Evolutionary conservation across 2,797 vertebrate genomes (phyloP).

Genomic region (Pantherophis vulpinus): DNA sequence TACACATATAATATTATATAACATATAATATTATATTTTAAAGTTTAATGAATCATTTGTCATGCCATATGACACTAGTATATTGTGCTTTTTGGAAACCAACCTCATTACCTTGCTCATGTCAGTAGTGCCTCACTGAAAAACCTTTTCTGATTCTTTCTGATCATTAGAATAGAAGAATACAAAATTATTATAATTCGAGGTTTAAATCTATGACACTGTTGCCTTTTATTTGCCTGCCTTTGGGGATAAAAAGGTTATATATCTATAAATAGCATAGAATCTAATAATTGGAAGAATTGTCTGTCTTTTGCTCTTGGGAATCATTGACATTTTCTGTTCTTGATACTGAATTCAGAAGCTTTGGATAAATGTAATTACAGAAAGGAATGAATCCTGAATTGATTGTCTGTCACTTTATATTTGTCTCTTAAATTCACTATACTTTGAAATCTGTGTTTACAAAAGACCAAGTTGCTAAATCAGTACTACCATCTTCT

Average conservation of each 20-base stretch:
- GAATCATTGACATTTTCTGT: slow-evolving; percentile 57
- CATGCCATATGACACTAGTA: neutral
- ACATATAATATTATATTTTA: neutral
- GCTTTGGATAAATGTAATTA: slow-evolving; percentile 32
- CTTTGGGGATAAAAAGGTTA: slow-evolving; percentile 61
- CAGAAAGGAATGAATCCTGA: slow-evolving; percentile 26
- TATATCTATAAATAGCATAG: slow-evolving; percentile 61
- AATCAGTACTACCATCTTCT: neutral
- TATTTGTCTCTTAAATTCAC: slow-evolving; percentile 13
- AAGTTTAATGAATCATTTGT: neutral
- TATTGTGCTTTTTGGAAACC: slow-evolving; percentile 2
- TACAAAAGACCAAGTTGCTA: neutral
- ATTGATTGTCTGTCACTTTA: slow-evolving; percentile 19
- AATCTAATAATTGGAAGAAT: slow-evolving; percentile 59
- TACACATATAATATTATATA: neutral
- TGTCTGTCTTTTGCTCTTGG: slow-evolving; percentile 57
- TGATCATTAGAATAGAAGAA: slow-evolving; percentile 51
- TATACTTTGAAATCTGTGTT: neutral
- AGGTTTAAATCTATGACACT: slow-evolving; percentile 28
- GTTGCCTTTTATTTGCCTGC: slow-evolving; percentile 50
- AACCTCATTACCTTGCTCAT: slow-evolving; percentile 19
- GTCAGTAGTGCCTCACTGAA: slow-evolving; percentile 44
- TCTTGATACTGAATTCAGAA: slow-evolving; percentile 39
- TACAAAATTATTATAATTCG: slow-evolving; percentile 57
- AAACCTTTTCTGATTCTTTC: slow-evolving; percentile 52